Conservation (phyloP, 2,888 invertebrate species). For the Zelleria hepariella region DNA sequence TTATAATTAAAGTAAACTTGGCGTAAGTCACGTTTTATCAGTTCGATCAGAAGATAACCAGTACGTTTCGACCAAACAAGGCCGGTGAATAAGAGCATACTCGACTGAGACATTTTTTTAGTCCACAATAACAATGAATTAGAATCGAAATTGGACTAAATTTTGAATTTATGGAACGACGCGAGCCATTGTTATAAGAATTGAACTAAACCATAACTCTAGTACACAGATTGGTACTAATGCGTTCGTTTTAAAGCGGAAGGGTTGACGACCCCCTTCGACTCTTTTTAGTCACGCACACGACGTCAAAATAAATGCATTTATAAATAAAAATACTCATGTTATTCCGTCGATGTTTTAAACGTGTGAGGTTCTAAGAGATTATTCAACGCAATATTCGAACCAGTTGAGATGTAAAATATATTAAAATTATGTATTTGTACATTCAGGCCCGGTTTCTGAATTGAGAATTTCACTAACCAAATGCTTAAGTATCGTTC, state of each 20-base stretch:
- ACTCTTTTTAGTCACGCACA: constrained; percentile 64
- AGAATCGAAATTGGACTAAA: neutral
- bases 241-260: constrained; percentile 43
- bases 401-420: no score
- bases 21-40: neutral
- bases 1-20: neutral
- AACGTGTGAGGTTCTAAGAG: no score
- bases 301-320: constrained; percentile 63
- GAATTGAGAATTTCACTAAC: no score
- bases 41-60: neutral
- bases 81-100: neutral
- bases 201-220: constrained; percentile 38
- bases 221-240: constrained; percentile 62
- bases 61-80: neutral
- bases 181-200: neutral
- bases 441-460: no score
- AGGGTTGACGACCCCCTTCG: constrained; percentile 55
- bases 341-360: neutral
- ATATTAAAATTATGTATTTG: no score
- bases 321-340: constrained; percentile 22
- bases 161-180: neutral
- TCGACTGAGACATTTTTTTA: no score
- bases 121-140: neutral
- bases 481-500: no score
- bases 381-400: no score